Conservation (phyloP, 2,888 invertebrate species). For the Caenorhabditis panamensis region DNA sequence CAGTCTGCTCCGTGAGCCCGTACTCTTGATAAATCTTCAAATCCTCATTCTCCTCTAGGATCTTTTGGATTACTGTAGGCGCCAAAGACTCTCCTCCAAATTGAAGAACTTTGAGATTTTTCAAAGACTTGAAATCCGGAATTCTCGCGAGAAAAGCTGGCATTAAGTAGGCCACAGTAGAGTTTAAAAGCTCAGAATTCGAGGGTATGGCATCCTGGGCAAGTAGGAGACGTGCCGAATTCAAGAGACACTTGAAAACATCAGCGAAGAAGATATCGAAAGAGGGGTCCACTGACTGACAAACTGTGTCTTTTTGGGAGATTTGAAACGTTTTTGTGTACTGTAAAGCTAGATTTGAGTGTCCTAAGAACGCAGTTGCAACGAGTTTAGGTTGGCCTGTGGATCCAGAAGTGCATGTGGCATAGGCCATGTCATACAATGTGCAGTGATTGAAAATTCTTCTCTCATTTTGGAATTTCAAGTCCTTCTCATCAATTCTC, state of each 20-base stretch:
- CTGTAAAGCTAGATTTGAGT: slow-evolving; percentile 69
- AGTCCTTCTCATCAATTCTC: background rate
- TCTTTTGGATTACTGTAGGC: slow-evolving; percentile 21
- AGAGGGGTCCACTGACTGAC: slow-evolving; percentile 76
- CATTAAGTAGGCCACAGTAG: slow-evolving; percentile 76
- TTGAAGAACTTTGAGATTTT: slow-evolving; percentile 59
- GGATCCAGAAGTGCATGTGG: slow-evolving; percentile 77
- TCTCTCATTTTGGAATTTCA: background rate
- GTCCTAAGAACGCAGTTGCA: slow-evolving; percentile 68
- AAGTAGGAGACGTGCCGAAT: slow-evolving; percentile 56
- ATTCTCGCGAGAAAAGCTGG: slow-evolving; percentile 70
- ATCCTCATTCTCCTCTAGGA: background rate
- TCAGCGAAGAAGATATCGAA: slow-evolving; percentile 80
- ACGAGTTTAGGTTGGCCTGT: slow-evolving; percentile 77
- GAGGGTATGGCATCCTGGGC: slow-evolving; percentile 39
- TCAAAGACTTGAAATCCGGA: background rate
- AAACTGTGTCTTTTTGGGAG: slow-evolving; percentile 55
- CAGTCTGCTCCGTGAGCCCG: slow-evolving; percentile 76
- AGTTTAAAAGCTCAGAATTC: slow-evolving; percentile 40
- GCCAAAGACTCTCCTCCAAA: slow-evolving; percentile 73
- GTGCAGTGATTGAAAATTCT: slow-evolving; percentile 16
- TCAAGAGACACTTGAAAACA: slow-evolving; percentile 65
- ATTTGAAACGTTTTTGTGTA: slow-evolving; percentile 68
- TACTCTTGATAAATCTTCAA: slow-evolving; percentile 68
- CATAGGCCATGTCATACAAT: slow-evolving; percentile 61